These are phyloP conservation scores for Subanguina moxae DNA, from an alignment of 1,140 invertebrate species.

Conservation along the genomic window DNA sequence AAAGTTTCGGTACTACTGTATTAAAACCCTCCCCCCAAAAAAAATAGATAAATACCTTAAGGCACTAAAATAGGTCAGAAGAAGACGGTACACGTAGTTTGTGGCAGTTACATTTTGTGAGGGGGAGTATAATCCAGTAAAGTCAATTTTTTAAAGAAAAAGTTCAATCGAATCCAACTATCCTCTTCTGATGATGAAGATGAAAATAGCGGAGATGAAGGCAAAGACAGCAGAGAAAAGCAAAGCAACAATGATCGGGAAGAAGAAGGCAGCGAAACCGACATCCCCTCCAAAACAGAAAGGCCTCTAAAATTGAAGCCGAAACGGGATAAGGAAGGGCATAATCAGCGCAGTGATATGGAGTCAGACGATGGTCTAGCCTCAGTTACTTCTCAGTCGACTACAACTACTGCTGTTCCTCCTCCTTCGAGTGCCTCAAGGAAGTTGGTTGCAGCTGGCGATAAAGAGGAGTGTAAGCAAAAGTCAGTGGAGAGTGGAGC, in stretches of 20 bases:
- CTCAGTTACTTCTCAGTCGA: not conserved
- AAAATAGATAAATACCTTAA: no score
- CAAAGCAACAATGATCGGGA: not conserved
- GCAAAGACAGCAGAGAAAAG: not conserved
- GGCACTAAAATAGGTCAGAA: no score
- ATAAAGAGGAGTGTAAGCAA: no score
- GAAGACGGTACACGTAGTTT: no score
- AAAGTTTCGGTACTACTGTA: no score
- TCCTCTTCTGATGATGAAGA: conserved; percentile 4
- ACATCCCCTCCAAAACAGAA: not conserved
- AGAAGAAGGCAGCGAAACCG: not conserved
- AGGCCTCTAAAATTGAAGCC: not conserved
- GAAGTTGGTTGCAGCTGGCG: not conserved
- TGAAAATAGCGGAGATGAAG: not conserved
- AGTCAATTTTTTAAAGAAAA: conserved; percentile 4
- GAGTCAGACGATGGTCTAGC: not conserved
- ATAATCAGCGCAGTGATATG: not conserved
- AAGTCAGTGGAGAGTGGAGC: no score
- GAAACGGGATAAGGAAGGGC: not conserved
- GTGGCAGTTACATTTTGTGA: no score
- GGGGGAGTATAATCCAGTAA: no score
- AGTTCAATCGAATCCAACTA: not conserved
- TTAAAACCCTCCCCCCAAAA: no score
- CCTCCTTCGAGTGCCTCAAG: not conserved
- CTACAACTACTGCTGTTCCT: not conserved